Evolutionary conservation across 2,113 vertebrate species (phyloP), one percentile per base, ranked within the genome.

Genomic region (Epinephelus cyanopodus): DNA sequence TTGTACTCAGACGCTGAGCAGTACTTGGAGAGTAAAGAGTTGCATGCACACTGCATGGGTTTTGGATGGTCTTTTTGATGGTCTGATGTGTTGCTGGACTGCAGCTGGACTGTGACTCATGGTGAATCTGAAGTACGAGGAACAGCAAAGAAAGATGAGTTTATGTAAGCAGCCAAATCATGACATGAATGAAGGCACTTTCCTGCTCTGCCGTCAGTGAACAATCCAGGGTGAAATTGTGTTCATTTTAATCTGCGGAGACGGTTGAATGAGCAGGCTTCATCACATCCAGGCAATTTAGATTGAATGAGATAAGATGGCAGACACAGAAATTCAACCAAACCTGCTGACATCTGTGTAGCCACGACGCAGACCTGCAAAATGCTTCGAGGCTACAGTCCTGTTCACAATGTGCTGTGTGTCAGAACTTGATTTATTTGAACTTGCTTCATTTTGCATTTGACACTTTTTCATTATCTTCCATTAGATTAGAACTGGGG

Each of bases 381-480:
- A 68, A 27, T 1, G 21, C 29, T 58, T 25, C 21, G 23, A 18
- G 14, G 14, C 27, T 1, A 3, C 33, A 29, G 23, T 27, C 21
- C 57, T 70, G 37, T 52, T 70, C 15, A 37, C 52, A 27, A 1
- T 10, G 42, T 17, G 47, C 47, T 57, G 15, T 9, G 39, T 29
- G 17, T 61, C 19, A 54, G 29, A 42, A 48, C n/a, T 12, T 7
- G 19, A 70, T 69, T 88, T 9, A 45, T 61, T 50, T 66, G 14
- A 76, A 42, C 56, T 65, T 68, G 23, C 23, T 61, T 19, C 37
- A 42, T 66, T 63, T 80, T 19, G 33, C 15, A 57, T 42, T 37
- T 77, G 42, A 74, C 50, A 77, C 2, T 82, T 87, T 88, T 77
- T 84, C 74, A 72, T 87, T 74, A 82, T 67, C 33, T 53, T 21